Base-by-base conservation (phyloP, 1,140 invertebrate species). In the Papilio helenus region DNA sequence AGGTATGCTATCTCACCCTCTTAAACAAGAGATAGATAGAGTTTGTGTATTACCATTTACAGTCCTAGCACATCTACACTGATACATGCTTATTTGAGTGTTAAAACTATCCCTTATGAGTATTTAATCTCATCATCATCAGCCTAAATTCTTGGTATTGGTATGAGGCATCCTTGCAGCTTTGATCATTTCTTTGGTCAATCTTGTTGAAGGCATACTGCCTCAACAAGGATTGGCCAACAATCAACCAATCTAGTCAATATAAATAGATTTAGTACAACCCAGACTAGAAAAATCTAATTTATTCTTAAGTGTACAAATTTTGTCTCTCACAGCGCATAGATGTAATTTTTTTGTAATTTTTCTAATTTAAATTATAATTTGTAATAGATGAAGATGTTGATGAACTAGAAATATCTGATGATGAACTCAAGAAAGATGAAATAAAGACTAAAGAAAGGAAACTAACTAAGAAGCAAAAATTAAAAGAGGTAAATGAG, bases 371-470 rank as follows among this genome's bases (percentile, higher is more conserved):
- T n/a, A 20, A 55, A n/a, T 20, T 2, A 29, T n/a, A 3, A 61
- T 26, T 61, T 61, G 3, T 61, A 61, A 61, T 65, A 92, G 91
- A 91, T 83, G 87, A 72, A 61, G 88, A 91, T 79, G 85, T 89
- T 14, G 88, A 91, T 86, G 94, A 95, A 80, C 84, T 95, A 39
- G 94, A 95, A 81, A 92, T 97, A 80, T 97, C 97, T 0, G 96
- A 97, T 80, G 97, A 97, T 94, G 97, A 97, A 89, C 90, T 97
- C 1, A 96, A 97, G 84, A 96, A 96, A 88, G 97, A 97, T 93
- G 95, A 95, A 84, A 95, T 96, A 44, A 96, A 95, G 84, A 91
- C 95, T 5, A 96, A 95, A 74, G 90, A 95, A 76, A 96, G 96
- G 82, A 96, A 95, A 85, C 84, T 93, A 2, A 94, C 89, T 12